Evolutionary conservation across 2,888 invertebrate genomes (phyloP).

Genomic region (Chironomus tentans): DNA sequence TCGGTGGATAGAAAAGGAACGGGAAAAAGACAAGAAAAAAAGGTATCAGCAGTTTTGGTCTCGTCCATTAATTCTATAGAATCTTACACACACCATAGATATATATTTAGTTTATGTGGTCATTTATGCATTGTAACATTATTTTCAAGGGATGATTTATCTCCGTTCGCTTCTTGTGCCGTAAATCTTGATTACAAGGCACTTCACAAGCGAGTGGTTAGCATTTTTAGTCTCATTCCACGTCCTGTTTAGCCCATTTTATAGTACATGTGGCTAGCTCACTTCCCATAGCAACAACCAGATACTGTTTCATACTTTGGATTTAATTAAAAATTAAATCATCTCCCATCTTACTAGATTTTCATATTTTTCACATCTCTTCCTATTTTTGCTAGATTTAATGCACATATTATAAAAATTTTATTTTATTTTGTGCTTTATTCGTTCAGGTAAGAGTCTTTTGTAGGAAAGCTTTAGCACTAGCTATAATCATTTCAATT

Average conservation of each 20-base stretch:
- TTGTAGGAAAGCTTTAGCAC: not conserved
- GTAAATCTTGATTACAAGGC: not conserved
- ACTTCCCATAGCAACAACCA: not conserved
- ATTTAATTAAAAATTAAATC: not conserved
- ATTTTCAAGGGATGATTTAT: not conserved
- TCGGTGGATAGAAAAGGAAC: not conserved
- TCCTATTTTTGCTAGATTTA: not conserved
- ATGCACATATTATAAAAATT: not conserved
- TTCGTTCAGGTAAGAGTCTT: not conserved
- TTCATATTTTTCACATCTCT: not conserved
- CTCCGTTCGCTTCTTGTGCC: not conserved
- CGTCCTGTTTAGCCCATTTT: too few relatives aligned
- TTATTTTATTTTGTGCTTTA: not conserved
- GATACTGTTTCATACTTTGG: not conserved
- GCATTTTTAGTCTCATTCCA: too few relatives aligned
- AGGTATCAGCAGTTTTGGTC: not conserved
- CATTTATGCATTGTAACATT: not conserved
- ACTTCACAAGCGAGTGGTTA: not conserved
- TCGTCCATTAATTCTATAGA: not conserved
- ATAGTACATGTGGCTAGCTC: not conserved
- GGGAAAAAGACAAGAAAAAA: not conserved
- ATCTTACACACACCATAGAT: not conserved
- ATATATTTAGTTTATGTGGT: not conserved
- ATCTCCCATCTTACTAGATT: not conserved
- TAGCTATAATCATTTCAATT: slow-evolving; percentile 21